Evolutionary conservation across 2,113 vertebrate species (phyloP), one percentile per base, ranked within the genome.

Genomic region (Mesitornis unicolor): DNA sequence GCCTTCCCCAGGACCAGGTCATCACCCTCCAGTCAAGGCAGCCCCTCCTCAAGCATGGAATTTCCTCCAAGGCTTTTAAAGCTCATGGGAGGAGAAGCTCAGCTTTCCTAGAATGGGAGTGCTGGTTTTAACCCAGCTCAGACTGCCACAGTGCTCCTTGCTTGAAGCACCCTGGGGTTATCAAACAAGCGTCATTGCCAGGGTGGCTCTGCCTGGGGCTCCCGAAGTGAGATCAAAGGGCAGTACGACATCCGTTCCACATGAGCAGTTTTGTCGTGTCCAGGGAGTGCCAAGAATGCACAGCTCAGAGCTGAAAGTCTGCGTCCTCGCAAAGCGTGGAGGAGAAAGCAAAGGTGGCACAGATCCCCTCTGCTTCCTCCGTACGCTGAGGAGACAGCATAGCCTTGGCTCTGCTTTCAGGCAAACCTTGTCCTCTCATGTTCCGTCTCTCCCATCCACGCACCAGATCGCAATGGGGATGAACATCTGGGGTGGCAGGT

Each of bases 281-380:
- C 3, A 0, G 8, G 68, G 47, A 80, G 19, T 2, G 1, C 14
- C 31, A 29, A 2, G 1, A 65, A 45, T 63, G 24, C 38, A 15
- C 56, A n/a, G 45, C 24, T 26, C 13, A 29, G 51, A 67, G 57
- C 81, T 21, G 43, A 43, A 21, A 76, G 43, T 17, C 14, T 0
- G 2, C 10, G 42, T 53, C 89, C 67, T 60, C 60, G 61, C 18
- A 24, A 12, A 26, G 31, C 1, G 1, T 7, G 8, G 26, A 19
- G 50, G 31, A 84, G n/a, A 51, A 60, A 35, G 69, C 70, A 65
- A 83, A 92, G 67, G 83, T 71, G 43, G 29, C 0, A 0, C 1
- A 14, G 33, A 38, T 84, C 6, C 15, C 4, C 24, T 26, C 64
- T 61, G n/a, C 31, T 65, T 33, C 38, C 21, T 43, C 8, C 26